These are phyloP conservation scores for Trichonephila clavipes DNA, from an alignment of 1,140 invertebrate species.

Conservation along the genomic window DNA sequence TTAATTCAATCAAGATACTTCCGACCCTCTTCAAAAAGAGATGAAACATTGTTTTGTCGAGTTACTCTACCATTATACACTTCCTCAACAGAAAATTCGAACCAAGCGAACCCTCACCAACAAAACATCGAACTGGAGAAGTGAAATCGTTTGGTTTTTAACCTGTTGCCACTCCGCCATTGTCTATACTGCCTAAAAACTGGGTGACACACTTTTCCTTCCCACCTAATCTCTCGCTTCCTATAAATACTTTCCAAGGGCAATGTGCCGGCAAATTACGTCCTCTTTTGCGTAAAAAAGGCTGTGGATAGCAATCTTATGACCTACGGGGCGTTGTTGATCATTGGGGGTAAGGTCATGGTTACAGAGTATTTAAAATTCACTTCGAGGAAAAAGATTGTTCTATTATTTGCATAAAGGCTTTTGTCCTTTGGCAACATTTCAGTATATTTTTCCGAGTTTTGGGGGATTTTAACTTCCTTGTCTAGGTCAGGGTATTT, in stretches of 20 bases:
- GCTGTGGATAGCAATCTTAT: not conserved
- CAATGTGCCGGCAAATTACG: constrained; percentile 61
- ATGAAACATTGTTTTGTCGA: not conserved
- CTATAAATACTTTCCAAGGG: constrained; percentile 71
- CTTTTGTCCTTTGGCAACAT: not conserved
- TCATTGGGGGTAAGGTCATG: constrained; percentile 48
- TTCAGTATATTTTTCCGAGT: not conserved
- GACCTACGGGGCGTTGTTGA: constrained; percentile 41
- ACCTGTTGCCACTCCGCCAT: constrained; percentile 61
- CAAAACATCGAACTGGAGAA: not conserved
- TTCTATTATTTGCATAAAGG: constrained; percentile 10
- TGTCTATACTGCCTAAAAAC: constrained; percentile 35
- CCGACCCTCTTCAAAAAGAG: not conserved
- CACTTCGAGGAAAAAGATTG: not conserved
- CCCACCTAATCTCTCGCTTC: constrained; percentile 49
- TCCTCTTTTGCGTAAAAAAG: constrained; percentile 48
- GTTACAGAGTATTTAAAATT: constrained; percentile 19
- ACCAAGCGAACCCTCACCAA: constrained; percentile 11
- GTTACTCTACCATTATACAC: not conserved
- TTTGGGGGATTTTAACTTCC: not conserved
- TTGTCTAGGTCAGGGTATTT: constrained; percentile 16
- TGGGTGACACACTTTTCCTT: constrained; percentile 68
- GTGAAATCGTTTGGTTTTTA: constrained; percentile 27
- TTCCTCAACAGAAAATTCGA: not conserved
- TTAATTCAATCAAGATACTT: constrained; percentile 5